A percentile compares a stretch with the other conserved stretches of the same genome.
Conservation (phyloP, 2,113 vertebrate species). For the Bos javanicus region DNA sequence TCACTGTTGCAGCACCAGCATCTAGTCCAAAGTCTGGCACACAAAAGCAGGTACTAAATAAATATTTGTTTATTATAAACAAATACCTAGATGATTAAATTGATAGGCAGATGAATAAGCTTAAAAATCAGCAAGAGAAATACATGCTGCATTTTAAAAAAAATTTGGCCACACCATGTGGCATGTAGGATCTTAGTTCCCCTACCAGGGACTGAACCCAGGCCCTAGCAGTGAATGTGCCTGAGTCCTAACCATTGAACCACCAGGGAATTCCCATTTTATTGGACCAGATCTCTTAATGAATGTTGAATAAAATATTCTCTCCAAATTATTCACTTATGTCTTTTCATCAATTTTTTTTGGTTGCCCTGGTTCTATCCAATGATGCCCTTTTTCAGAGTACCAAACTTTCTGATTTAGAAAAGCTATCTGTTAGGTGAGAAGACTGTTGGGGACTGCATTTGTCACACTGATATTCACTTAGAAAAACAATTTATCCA, state of each 20-base stretch:
- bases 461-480: background rate
- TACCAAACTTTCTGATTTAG: background rate
- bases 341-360: background rate
- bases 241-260: background rate
- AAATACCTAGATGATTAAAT: background rate
- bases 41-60: background rate
- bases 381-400: background rate
- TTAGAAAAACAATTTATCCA: background rate
- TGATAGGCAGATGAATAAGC: background rate
- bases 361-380: background rate
- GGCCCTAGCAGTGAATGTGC: background rate
- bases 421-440: background rate
- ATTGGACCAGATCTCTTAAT: background rate
- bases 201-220: background rate
- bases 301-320: background rate
- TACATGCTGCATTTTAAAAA: background rate
- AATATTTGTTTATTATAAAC: background rate
- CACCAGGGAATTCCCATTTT: background rate
- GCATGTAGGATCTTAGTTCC: background rate
- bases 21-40: background rate
- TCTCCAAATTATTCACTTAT: background rate
- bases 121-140: background rate
- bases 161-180: background rate
- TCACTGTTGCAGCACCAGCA: background rate
- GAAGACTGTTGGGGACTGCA: background rate